Percentiles rank a stretch among this genome's conserved stretches.
phyloP scores from a whole-genome alignment of 2,797 vertebrate genomes.

The Graptemys geographica region DNA sequence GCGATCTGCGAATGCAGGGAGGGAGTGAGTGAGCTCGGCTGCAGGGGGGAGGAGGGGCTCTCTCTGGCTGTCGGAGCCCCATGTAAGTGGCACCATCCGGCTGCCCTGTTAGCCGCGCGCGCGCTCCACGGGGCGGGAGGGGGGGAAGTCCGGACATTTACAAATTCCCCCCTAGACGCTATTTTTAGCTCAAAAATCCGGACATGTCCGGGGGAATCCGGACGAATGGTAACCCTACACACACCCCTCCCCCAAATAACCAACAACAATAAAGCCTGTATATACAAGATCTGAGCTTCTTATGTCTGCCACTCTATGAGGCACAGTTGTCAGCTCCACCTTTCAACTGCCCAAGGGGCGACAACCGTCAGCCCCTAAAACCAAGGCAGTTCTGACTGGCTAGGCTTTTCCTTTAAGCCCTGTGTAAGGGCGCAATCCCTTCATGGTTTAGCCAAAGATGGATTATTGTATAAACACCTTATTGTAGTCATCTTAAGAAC shows the following conservation, averaged over 20 bases:
- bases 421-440: neutral
- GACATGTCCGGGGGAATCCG: too few relatives aligned
- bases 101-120: too few relatives aligned
- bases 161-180: too few relatives aligned
- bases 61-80: too few relatives aligned
- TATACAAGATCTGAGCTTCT: neutral
- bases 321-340: neutral
- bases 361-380: neutral
- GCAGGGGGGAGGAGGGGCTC: too few relatives aligned
- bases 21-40: too few relatives aligned
- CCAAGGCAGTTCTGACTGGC: neutral
- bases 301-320: constrained; percentile 6
- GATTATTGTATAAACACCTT: neutral
- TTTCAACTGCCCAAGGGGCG: constrained; percentile 18
- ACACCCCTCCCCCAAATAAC: neutral
- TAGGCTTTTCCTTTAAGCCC: neutral
- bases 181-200: too few relatives aligned
- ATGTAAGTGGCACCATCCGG: too few relatives aligned
- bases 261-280: fast-evolving
- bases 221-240: neutral
- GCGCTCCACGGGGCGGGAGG: too few relatives aligned
- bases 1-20: too few relatives aligned
- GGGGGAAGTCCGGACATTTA: too few relatives aligned
- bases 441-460: neutral
- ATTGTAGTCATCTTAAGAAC: neutral